Evolutionary conservation across 2,797 vertebrate genomes (phyloP).

Genomic region (Danionella dracula): DNA sequence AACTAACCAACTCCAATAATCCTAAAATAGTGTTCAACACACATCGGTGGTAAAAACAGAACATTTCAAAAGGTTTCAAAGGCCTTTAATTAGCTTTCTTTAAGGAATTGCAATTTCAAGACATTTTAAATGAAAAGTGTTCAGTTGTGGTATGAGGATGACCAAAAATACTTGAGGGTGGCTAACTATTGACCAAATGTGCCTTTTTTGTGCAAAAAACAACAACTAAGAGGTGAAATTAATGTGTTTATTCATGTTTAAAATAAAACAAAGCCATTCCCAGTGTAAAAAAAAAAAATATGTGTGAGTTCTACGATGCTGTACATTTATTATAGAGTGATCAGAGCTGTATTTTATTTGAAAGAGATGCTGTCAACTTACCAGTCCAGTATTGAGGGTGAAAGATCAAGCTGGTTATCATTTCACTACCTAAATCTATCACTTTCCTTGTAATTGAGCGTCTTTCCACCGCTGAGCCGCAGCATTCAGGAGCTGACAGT

Average conservation of each 20-base stretch:
- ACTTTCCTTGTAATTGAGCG: background rate
- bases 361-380: slow-evolving; percentile 35
- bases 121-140: too few relatives aligned
- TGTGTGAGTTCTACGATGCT: slow-evolving; percentile 47
- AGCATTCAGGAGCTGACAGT: slow-evolving; percentile 44
- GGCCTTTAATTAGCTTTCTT: too few relatives aligned
- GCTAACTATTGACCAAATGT: too few relatives aligned
- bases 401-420: slow-evolving; percentile 1
- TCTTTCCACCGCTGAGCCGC: slow-evolving; percentile 52
- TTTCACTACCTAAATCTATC: slow-evolving; percentile 13
- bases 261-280: slow-evolving; percentile 16
- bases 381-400: slow-evolving; percentile 51
- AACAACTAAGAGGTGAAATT: too few relatives aligned
- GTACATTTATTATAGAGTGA: slow-evolving; percentile 47
- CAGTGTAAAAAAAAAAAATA: slow-evolving; percentile 38
- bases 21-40: too few relatives aligned
- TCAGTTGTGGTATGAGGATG: too few relatives aligned
- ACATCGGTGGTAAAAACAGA: too few relatives aligned
- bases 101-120: too few relatives aligned
- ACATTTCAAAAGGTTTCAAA: too few relatives aligned
- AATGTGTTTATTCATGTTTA: slow-evolving; percentile 1
- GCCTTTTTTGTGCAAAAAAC: too few relatives aligned
- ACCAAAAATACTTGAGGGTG: too few relatives aligned
- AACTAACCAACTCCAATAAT: too few relatives aligned
- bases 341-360: slow-evolving; percentile 37